Evolutionary conservation across 2,113 vertebrate species (phyloP).

Genomic region (Coptodon rendalli): DNA sequence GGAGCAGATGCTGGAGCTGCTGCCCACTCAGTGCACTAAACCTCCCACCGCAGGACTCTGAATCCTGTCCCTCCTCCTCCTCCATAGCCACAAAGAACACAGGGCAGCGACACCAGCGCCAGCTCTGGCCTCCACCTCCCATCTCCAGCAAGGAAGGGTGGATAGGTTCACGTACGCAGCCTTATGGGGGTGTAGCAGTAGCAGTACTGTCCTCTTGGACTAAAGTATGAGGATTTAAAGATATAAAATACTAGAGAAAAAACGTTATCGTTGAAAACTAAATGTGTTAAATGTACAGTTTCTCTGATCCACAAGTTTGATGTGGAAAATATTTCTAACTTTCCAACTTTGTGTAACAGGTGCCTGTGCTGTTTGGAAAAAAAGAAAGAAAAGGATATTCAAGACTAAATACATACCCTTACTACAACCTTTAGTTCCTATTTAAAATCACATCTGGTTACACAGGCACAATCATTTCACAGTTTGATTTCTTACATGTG

Average conservation of each 20-base stretch:
- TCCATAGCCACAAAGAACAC: constrained; percentile 51
- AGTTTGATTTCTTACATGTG: background rate
- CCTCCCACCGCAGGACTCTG: constrained; percentile 58
- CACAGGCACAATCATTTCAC: background rate
- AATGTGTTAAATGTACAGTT: accelerated
- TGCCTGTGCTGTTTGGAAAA: background rate
- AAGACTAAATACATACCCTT: background rate
- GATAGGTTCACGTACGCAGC: constrained; percentile 38
- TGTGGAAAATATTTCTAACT: background rate
- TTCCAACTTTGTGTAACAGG: background rate
- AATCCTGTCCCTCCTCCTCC: constrained; percentile 45
- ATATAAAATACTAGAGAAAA: background rate
- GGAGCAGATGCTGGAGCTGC: constrained; percentile 70
- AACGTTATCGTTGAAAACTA: accelerated
- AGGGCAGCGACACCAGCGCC: constrained; percentile 48
- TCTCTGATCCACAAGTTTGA: background rate
- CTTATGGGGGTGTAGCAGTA: background rate
- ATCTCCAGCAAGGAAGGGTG: constrained; percentile 47
- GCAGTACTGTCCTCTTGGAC: background rate
- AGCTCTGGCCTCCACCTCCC: constrained; percentile 45
- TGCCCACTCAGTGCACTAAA: constrained; percentile 65
- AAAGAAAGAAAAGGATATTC: background rate
- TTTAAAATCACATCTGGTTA: background rate
- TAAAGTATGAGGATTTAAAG: background rate
- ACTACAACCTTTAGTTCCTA: background rate